A percentile compares a stretch with the other conserved stretches of the same genome.
These are phyloP conservation scores for Huso huso DNA, from an alignment of 2,797 vertebrate genomes.

Conservation along the genomic window DNA sequence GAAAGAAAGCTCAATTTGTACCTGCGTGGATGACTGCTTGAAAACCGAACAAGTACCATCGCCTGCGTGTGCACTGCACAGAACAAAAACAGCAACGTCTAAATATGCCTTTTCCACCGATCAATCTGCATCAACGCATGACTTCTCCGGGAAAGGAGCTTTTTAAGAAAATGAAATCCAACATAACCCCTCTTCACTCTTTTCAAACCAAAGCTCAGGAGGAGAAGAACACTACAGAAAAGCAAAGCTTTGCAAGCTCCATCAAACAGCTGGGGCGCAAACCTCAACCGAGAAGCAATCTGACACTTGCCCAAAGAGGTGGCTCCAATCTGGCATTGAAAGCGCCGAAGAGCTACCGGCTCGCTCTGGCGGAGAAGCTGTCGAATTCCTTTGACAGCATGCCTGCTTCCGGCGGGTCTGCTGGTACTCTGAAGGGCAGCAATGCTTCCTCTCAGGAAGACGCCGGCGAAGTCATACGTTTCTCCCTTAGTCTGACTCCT, in stretches of 20 bases:
- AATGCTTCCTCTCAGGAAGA: slow-evolving; percentile 45
- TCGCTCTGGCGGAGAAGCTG: slow-evolving; percentile 49
- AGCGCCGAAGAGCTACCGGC: slow-evolving; percentile 42
- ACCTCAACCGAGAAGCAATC: slow-evolving; percentile 32
- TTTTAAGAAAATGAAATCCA: slow-evolving; percentile 13
- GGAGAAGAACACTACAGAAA: slow-evolving; percentile 40
- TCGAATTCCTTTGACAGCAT: slow-evolving; percentile 40
- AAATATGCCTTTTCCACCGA: slow-evolving; percentile 60
- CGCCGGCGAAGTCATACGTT: slow-evolving; percentile 35
- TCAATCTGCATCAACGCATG: slow-evolving; percentile 19
- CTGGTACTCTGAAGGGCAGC: slow-evolving; percentile 8
- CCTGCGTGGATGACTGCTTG: too few species aligned
- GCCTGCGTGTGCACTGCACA: too few species aligned
- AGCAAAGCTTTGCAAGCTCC: slow-evolving; percentile 44
- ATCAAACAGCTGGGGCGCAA: slow-evolving; percentile 56
- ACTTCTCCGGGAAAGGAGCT: slow-evolving; percentile 32
- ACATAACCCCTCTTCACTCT: not conserved
- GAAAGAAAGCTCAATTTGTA: too few species aligned
- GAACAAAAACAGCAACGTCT: too few species aligned
- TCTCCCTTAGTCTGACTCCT: slow-evolving; percentile 58
- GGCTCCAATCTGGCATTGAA: slow-evolving; percentile 32
- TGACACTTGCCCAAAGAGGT: slow-evolving; percentile 25
- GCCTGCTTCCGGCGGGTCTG: slow-evolving; percentile 53
- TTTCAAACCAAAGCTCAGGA: slow-evolving; percentile 19
- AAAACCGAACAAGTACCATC: too few species aligned